Evolutionary conservation across 2,888 invertebrate genomes (phyloP).

Genomic region (Pachycephus smyrnensis): DNA sequence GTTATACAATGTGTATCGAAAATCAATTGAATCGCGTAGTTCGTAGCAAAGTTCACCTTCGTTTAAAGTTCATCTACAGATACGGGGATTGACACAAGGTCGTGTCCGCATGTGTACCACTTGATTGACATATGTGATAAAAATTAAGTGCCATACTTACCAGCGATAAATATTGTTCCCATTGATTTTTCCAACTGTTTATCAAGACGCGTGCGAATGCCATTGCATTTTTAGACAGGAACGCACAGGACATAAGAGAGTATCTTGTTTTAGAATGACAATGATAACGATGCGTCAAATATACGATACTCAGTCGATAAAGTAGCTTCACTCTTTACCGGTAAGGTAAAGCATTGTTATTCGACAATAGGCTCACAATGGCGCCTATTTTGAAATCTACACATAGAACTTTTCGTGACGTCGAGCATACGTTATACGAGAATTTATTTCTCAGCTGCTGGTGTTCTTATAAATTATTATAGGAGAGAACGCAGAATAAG

Average conservation of each 20-base stretch:
- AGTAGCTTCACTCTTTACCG: neutral
- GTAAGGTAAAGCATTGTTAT: neutral
- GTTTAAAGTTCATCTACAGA: neutral
- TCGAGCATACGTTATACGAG: neutral
- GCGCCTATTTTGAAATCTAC: neutral
- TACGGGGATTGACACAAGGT: neutral
- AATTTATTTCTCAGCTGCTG: neutral
- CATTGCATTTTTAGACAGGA: neutral
- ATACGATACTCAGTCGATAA: neutral
- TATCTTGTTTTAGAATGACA: neutral
- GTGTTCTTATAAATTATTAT: neutral
- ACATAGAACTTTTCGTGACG: neutral
- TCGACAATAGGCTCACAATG: neutral
- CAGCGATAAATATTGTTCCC: neutral
- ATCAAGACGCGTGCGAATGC: neutral
- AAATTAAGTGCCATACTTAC: neutral
- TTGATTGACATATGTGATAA: neutral
- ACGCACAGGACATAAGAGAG: neutral
- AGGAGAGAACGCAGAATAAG: neutral
- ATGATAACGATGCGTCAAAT: neutral
- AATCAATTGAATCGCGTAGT: neutral
- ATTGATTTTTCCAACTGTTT: neutral
- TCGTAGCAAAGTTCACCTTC: neutral
- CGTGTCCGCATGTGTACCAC: neutral
- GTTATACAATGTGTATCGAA: constrained; percentile 38